Base-by-base conservation (phyloP, 2,113 vertebrate genomes). In the Circaetus gallicus region DNA sequence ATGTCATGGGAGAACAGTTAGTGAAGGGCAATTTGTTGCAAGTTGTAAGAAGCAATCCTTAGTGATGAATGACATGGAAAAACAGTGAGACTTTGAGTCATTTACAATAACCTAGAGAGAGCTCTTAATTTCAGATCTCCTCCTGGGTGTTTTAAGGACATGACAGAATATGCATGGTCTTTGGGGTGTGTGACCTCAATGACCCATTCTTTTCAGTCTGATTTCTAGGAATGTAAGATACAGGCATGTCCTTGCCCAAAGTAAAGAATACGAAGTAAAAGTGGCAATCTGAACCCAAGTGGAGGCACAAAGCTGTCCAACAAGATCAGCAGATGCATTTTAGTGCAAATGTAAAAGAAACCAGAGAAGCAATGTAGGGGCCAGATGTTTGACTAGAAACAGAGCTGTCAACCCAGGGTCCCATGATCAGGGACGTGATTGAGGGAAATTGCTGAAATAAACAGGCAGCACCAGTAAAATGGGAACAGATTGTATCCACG, bases 291-390 rank as follows among this genome's bases (percentile, higher is more conserved):
- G 49, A 59, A 59, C 42, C 28, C 42, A 19, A n/a, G 81, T 26
- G 52, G 34, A 73, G 85, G 85, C 96, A 47, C 50, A 56, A 56
- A 83, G 76, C 87, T 47, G 26, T 78, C 90, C 14, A 31, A 58
- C 38, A 21, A 82, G 78, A 3, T 69, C 97, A 94, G 83, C 78
- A 85, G 84, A 86, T 74, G 36, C 28, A 8, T 82, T 71, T 94
- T 73, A 83, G 52, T 56, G 79, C 66, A 69, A 28, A 63, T 67
- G 53, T 38, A 9, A 34, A 82, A 59, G 47, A 73, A 49, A 47
- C 24, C 25, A 10, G 58, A 55, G 63, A 16, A 25, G 9, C 16
- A 10, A 15, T 0, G 6, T 2, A 16, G n/a, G 26, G 45, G 10
- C 55, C 59, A n/a, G 24, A 19, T n/a, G 28, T 34, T 61, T 12